Base-by-base conservation (phyloP, 2,113 vertebrate genomes). In the Emydocephalus ijimae region DNA sequence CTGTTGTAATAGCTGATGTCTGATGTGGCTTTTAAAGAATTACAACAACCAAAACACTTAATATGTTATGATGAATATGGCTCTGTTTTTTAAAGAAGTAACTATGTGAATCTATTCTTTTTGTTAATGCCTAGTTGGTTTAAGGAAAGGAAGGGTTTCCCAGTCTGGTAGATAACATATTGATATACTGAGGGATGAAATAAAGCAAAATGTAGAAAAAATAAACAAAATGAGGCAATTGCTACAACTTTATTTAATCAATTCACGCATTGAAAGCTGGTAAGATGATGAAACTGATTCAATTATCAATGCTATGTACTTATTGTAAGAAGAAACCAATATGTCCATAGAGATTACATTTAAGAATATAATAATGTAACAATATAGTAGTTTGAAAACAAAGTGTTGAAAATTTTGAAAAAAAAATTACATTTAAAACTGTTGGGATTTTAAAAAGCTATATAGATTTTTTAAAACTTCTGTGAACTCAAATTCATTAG, bases 271-370 rank as follows among this genome's bases (percentile, higher is more conserved):
- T 64, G 56, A 45, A 91, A 14, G 88, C n/a, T 2, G 23, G 0
- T 29, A 12, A 5, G 1, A 59, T n/a, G 15, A n/a, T 6, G n/a
- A 7, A 3, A 18, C 7, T 39, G 18, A 81, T 81, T 81, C 85
- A 23, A 9, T 23, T 85, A 59, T 56, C 55, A 64, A 0, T 0
- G 0, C 0, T 45, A 45, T 52, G 1, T 52, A 4, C 81, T 54
- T 34, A 89, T 14, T 89, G 55, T 39, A 59, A 14, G 10, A 26
- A 23, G 9, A 34, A 61, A 0, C 56, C 88, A 90, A 3, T 45
- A 69, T 88, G 23, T 8, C 23, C 34, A 64, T 88, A 92, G 91
- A 4, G 5, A 0, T 10, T 0, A 0, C 23, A 85, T 86, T 91
- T 91, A 86, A 24, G 15, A 57, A 43, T 85, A 55, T 24, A 50